Evolutionary conservation across 2,888 invertebrate genomes (phyloP), one percentile per base, ranked within the genome.

Genomic region (Colletes collaris): DNA sequence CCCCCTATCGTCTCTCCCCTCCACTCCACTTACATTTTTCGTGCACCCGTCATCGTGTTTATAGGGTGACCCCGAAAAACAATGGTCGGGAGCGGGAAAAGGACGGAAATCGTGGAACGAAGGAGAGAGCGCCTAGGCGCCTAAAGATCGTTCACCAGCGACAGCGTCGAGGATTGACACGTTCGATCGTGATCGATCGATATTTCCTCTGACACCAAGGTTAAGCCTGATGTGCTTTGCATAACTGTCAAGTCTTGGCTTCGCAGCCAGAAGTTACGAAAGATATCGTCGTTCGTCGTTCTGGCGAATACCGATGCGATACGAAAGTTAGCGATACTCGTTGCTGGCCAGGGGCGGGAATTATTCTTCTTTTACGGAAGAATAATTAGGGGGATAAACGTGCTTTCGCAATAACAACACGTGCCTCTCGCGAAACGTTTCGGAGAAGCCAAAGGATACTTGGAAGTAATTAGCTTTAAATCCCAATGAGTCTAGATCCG

Each of bases 51-150:
- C 72, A 56, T 44, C 71, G 71, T 87, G 87, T 90, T 91, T 87
- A 91, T 89, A 89, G 89, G 89, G 86, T 91, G 91, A 90, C 90
- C 90, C 90, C 90, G 89, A 91, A 91, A 91, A 91, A 91, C 90
- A 90, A 86, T 84, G 69, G 52, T 68, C 37, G 67, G 59, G 46
- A 11, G 27, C 35, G 50, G 55, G 35, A 46, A 7, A 50, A 64
- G 44, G 40, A 27, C 5, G 27, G 58, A 46, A 37, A n/a, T 1
- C 1, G 16, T n/a, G 13, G 27, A 56, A 19, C 50, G 7, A 27
- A 10, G 46, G 7, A 44, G 0, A 13, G 46, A 7, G 44, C 11
- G 37, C 2, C 27, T 52, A 35, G 19, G 44, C 52, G 58, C 4
- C 46, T 62, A 19, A 35, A 77, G 79, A 79, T 79, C 71, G 79